Evolutionary conservation across 2,113 vertebrate genomes (phyloP), one percentile per base, ranked within the genome.

Genomic region (Potamarius usumacintae): DNA sequence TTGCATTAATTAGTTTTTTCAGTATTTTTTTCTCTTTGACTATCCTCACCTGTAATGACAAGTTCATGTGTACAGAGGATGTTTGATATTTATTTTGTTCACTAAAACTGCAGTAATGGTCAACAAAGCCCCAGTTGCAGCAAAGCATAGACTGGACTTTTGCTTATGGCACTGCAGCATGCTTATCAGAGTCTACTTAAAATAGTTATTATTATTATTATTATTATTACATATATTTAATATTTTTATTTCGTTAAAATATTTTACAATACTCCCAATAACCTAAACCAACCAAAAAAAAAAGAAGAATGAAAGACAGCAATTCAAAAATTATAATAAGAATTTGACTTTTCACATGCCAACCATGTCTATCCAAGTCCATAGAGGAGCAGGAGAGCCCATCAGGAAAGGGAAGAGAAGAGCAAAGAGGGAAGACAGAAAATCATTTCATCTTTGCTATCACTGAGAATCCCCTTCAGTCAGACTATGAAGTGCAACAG

Each of bases 331-430:
- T 62, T 14, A 7, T 22, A 82, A 82, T 25, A 22, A 60, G 60
- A 12, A 81, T 62, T 34, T 83, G 22, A 65, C 60, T 18, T 34
- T 86, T 69, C 34, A 79, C 25, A 90, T 78, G 82, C 88, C 67
- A 65, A 67, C 52, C 87, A 90, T 62, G 42, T 67, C 27, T 55
- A 57, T 60, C 58, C 57, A 81, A 69, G 90, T 34, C 58, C 65
- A 71, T 2, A 34, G 17, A 77, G 72, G 79, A 55, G 88, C 79
- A 71, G 83, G 83, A 80, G 87, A 91, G 87, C 92, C 90, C 85
- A 89, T 86, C 4, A 86, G 60, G 89, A 88, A 80, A 52, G 55
- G 90, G 82, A 92, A 90, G 89, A 90, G 57, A 83, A 69, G 50
- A 62, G 69, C 55, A 84, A 34, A 87, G 30, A 79, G 52, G 60